Conservation (phyloP, 1,140 invertebrate species). For the Drosophila obscura region DNA sequence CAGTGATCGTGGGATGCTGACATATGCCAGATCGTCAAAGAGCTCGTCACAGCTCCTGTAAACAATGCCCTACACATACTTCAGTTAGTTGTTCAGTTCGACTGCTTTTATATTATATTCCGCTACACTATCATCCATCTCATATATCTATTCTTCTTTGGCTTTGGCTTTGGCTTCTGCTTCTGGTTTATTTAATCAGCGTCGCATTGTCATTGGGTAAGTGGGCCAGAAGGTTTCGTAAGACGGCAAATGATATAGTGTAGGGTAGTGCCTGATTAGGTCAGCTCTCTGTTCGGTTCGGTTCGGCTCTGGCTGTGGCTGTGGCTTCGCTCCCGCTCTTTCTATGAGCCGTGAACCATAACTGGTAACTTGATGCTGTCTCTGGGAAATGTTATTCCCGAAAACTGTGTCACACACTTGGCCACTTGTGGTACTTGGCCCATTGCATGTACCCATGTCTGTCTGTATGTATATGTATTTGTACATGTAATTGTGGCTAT, state of each 20-base stretch:
- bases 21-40: no score
- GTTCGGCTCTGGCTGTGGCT: not conserved
- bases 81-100: no score
- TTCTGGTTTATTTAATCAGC: slow-evolving; percentile 12
- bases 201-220: slow-evolving; percentile 29
- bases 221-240: slow-evolving; percentile 50
- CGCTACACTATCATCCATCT: no score
- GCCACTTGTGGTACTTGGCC: slow-evolving; percentile 26
- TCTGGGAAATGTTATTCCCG: slow-evolving; percentile 36
- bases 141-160: not conserved
- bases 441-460: slow-evolving; percentile 43
- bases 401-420: slow-evolving; percentile 56
- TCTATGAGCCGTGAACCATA: slow-evolving; percentile 30
- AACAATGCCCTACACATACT: no score
- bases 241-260: slow-evolving; percentile 24
- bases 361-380: slow-evolving; percentile 52
- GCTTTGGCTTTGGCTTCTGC: no score
- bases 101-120: no score
- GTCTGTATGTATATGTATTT: not conserved
- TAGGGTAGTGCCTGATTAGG: slow-evolving; percentile 25
- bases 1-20: no score
- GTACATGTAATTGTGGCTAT: not conserved
- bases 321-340: not conserved
- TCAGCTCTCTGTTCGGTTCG: slow-evolving; percentile 19
- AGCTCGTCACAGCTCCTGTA: no score